phyloP scores from a whole-genome alignment of 2,888 invertebrate genomes.

The Mallateleia sp. region DNA sequence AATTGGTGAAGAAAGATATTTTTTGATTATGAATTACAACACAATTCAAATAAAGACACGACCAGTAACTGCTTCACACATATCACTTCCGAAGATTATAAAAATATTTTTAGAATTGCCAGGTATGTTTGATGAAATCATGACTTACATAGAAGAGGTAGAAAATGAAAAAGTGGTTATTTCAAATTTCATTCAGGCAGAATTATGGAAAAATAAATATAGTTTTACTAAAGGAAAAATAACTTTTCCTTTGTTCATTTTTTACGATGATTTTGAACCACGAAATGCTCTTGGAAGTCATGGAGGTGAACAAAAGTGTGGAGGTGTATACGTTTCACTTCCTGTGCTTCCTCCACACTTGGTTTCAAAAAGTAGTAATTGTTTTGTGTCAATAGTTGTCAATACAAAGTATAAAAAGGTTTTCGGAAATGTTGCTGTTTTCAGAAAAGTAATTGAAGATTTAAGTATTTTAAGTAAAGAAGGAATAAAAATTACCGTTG shows the following conservation, averaged over 20 bases:
- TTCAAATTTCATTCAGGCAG: slow-evolving; percentile 66
- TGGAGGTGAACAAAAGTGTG: slow-evolving; percentile 39
- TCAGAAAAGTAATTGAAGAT: slow-evolving; percentile 50
- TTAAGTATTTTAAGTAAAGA: slow-evolving; percentile 40
- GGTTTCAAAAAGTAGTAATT: slow-evolving; percentile 7
- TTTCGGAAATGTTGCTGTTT: slow-evolving; percentile 51
- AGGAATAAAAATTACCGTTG: slow-evolving; percentile 37
- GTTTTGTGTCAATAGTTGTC: slow-evolving; percentile 40
- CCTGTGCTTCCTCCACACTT: slow-evolving; percentile 52
- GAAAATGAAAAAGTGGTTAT: slow-evolving; percentile 45
- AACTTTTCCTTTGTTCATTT: slow-evolving; percentile 25
- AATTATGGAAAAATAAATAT: slow-evolving; percentile 57
- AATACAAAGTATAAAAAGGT: slow-evolving; percentile 47
- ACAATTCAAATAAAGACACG: neutral
- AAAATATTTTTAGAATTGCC: slow-evolving; percentile 59
- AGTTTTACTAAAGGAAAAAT: neutral
- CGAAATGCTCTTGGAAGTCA: slow-evolving; percentile 59
- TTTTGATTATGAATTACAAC: slow-evolving; percentile 4
- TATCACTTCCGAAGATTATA: slow-evolving; percentile 42
- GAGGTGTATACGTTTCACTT: slow-evolving; percentile 20
- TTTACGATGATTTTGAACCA: slow-evolving; percentile 53
- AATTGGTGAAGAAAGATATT: slow-evolving; percentile 30
- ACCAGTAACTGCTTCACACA: slow-evolving; percentile 10
- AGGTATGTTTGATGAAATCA: slow-evolving; percentile 53
- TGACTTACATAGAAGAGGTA: slow-evolving; percentile 28